Percentiles rank a stretch among this genome's conserved stretches.
Conservation (phyloP, 1,140 invertebrate species). For the Papilio glaucus region DNA sequence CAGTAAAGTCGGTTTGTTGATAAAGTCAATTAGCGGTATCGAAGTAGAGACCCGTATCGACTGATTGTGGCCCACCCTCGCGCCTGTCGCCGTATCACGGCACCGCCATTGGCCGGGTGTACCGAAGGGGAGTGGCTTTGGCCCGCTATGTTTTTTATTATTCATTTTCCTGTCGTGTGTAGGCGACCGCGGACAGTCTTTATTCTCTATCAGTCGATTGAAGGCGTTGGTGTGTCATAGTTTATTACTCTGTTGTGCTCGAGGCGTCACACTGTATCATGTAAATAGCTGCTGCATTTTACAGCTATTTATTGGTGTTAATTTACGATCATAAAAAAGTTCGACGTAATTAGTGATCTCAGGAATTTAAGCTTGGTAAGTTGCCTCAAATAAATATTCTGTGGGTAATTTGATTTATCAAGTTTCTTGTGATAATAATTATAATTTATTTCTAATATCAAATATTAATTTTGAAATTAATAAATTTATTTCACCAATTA, state of each 20-base stretch:
- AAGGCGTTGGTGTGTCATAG: conserved; percentile 78
- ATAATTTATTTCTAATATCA: not conserved
- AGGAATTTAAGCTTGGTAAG: conserved; percentile 10
- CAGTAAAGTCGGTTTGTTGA: conserved; percentile 82
- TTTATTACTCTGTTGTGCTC: conserved; percentile 76
- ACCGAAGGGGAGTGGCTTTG: conserved; percentile 69
- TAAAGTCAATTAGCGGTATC: conserved; percentile 83
- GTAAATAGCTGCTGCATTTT: conserved; percentile 71
- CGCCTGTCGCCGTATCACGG: conserved; percentile 59
- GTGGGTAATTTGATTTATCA: not conserved
- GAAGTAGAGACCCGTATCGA: conserved; percentile 79
- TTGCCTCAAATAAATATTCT: not conserved
- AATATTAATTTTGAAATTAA: too few relatives aligned
- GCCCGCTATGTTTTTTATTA: conserved; percentile 68
- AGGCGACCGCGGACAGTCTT: conserved; percentile 67
- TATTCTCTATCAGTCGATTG: conserved; percentile 79
- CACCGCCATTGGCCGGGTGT: conserved; percentile 69
- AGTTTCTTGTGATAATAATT: not conserved
- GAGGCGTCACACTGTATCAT: conserved; percentile 65
- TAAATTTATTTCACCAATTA: too few relatives aligned
- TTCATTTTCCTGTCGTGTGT: conserved; percentile 71
- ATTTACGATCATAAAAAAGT: conserved; percentile 46
- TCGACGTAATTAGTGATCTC: conserved; percentile 20
- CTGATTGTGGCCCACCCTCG: conserved; percentile 74
- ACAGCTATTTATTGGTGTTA: conserved; percentile 67